phyloP scores from a whole-genome alignment of 2,113 vertebrate genomes.

The Campylorhamphus procurvoides region DNA sequence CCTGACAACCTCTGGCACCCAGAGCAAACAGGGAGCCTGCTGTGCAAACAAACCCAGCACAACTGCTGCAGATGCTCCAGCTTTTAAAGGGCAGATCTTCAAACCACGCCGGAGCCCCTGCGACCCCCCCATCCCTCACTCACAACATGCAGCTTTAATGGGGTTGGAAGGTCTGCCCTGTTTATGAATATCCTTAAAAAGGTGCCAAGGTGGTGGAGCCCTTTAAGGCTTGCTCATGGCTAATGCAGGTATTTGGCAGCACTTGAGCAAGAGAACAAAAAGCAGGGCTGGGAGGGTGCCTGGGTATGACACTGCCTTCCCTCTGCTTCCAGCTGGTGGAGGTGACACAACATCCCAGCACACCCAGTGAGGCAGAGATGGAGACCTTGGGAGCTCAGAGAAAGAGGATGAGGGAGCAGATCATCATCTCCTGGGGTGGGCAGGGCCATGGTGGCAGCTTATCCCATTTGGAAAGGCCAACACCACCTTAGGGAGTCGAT shows the following conservation, averaged over 20 bases:
- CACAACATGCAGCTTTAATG: neutral
- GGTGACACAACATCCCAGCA: neutral
- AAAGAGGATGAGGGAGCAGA: neutral
- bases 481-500: rapidly evolving
- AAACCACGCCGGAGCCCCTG: neutral
- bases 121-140: neutral
- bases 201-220: neutral
- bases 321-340: neutral
- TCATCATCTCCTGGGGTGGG: neutral
- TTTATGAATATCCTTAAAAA: neutral
- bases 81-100: neutral
- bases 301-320: neutral
- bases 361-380: neutral
- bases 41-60: neutral
- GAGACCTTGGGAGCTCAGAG: neutral
- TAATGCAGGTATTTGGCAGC: neutral
- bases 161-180: neutral
- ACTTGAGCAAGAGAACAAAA: neutral
- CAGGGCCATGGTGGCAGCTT: neutral
- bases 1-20: neutral
- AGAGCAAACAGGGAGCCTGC: neutral
- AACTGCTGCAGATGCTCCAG: neutral
- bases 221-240: neutral
- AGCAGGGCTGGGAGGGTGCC: neutral
- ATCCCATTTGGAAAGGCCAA: neutral